Base-by-base conservation (phyloP, 64 coral and sea anemone species). In the Montipora efflorescens region DNA sequence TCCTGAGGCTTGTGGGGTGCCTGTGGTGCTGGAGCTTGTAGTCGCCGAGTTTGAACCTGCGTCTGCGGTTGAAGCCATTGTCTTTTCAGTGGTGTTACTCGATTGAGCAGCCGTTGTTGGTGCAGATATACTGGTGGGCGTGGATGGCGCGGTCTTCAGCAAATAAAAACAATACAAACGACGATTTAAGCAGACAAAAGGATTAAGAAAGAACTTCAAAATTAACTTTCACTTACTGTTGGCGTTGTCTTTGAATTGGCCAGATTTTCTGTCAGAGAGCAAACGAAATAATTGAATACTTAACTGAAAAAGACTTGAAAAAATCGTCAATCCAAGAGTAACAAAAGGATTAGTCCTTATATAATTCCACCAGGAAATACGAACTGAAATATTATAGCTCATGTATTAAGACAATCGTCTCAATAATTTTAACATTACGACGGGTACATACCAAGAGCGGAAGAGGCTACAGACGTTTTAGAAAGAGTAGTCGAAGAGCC, bases 1-100 rank as follows among this genome's bases (percentile, higher is more conserved):
- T 19, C 62, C 64, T 86, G 82, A 49, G n/a, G 59, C 45, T 10
- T 86, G 82, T 51, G 82, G 62, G 16, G 82, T 86, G 8, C 82
- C 66, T 48, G 82, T 59, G 58, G 73, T 58, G 25, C 19, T 48
- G 5, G 87, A 8, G 8, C 71, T 52, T 0, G 72, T 57, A 13
- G 92, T 61, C 36, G 87, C 59, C 6, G 75, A 44, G 78, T 5
- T 87, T 5, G 80, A 14, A 4, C 85, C 58, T 79, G 92, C 48
- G 59, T 46, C 48, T 79, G 43, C 72, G 44, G 83, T 28, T 5
- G 79, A 49, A 21, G 79, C 12, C n/a, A 48, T 21, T 18, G 87
- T 53, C 71, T 77, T 48, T 77, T 57, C 87, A 89, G 75, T 0
- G 22, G 74, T 44, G 10, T 23, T 61, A 83, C 12, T 36, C 57